These are phyloP conservation scores for Acipenser oxyrinchus DNA, from an alignment of 2,797 vertebrate species.

Conservation along the genomic window DNA sequence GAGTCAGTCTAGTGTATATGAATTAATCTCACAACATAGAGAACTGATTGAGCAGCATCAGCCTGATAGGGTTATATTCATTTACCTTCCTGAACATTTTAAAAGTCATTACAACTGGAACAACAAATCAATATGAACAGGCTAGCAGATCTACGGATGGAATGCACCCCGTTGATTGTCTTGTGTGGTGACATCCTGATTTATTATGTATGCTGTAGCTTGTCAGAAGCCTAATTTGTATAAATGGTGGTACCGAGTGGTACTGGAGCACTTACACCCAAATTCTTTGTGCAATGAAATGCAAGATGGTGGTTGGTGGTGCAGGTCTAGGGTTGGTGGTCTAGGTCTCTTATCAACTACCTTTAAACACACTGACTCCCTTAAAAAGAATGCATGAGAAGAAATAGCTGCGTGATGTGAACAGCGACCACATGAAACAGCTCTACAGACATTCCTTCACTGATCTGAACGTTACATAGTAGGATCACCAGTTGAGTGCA, in stretches of 20 bases:
- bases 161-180: constrained; percentile 82
- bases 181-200: constrained; percentile 85
- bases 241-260: constrained; percentile 95
- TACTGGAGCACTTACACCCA: constrained; percentile 80
- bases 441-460: no score
- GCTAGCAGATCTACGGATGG: constrained; percentile 44
- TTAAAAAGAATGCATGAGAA: constrained; percentile 61
- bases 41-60: constrained; percentile 56
- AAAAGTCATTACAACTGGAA: constrained; percentile 56
- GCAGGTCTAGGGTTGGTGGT: constrained; percentile 75
- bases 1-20: background rate
- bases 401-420: constrained; percentile 20
- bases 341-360: constrained; percentile 75
- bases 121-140: constrained; percentile 52
- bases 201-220: constrained; percentile 83
- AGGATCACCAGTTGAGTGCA: no score
- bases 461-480: no score
- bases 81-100: constrained; percentile 58
- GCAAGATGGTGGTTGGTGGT: constrained; percentile 82
- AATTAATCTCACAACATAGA: background rate
- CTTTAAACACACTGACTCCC: constrained; percentile 73
- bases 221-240: constrained; percentile 85
- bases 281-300: constrained; percentile 81
- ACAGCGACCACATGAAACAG: no score
- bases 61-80: constrained; percentile 62